Percentiles rank a stretch among this genome's conserved stretches.
phyloP scores from a whole-genome alignment of 2,797 vertebrate species.

The Sorex maritimensis region DNA sequence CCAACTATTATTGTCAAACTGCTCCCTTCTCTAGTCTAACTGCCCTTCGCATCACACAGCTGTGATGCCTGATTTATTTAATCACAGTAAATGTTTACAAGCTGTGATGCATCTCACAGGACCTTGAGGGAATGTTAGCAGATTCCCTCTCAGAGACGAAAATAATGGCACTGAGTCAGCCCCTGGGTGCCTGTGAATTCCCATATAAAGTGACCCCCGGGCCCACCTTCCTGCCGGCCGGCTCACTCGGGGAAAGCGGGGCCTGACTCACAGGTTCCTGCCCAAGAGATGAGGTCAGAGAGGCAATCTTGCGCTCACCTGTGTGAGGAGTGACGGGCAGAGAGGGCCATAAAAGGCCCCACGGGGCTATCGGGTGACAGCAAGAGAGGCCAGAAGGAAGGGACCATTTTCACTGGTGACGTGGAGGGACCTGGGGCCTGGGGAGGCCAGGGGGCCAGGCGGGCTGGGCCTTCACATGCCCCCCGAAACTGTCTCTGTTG shows the following conservation, averaged over 20 bases:
- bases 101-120: constrained; percentile 38
- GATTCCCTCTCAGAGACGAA: constrained; percentile 66
- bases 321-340: no score
- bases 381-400: background rate
- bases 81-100: constrained; percentile 57
- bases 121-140: constrained; percentile 64
- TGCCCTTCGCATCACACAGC: no score
- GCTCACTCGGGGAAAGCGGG: background rate
- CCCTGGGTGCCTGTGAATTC: constrained; percentile 74
- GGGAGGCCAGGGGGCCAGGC: no score
- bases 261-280: constrained; percentile 78
- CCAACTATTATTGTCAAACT: no score
- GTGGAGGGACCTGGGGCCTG: no score
- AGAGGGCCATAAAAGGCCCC: constrained; percentile 61
- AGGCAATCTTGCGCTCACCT: constrained; percentile 81
- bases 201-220: constrained; percentile 80
- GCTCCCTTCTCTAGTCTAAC: no score
- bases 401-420: no score
- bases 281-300: constrained; percentile 80
- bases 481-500: no score
- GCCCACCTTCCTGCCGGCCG: background rate
- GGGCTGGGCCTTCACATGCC: no score
- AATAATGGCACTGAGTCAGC: constrained; percentile 79
- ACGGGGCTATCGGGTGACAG: background rate
- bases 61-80: background rate